Percentiles rank a stretch among this genome's conserved stretches.
Evolutionary conservation across 2,888 invertebrate species (phyloP).

Genomic region (Agapetus fuscipes): DNA sequence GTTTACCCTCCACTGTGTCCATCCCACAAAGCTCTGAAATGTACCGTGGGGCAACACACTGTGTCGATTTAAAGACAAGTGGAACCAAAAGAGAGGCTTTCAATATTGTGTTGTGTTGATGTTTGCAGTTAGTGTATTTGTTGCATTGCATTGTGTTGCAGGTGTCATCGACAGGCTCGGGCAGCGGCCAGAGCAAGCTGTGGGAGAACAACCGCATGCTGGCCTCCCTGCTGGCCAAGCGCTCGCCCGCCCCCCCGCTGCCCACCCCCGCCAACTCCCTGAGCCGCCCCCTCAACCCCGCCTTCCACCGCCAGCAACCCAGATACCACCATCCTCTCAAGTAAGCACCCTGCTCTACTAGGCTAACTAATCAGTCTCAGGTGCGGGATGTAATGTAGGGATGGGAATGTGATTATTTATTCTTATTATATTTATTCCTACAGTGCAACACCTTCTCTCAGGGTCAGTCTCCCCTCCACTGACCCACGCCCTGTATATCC

Average conservation of each 20-base stretch:
- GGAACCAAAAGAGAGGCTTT: too few species aligned
- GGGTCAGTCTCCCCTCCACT: too few species aligned
- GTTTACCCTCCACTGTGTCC: too few species aligned
- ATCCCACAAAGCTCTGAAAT: too few species aligned
- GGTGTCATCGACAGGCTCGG: slow-evolving; percentile 45
- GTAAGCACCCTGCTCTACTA: slow-evolving; percentile 18
- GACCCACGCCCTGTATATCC: too few species aligned
- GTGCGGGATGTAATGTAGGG: too few species aligned
- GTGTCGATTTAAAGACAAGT: too few species aligned
- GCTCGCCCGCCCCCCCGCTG: slow-evolving; percentile 56
- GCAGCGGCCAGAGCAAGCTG: slow-evolving; percentile 48
- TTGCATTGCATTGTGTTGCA: slow-evolving; percentile 31
- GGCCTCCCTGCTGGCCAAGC: slow-evolving; percentile 69
- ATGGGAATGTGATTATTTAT: too few species aligned
- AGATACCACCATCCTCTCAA: slow-evolving; percentile 3
- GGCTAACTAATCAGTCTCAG: slow-evolving; percentile 17
- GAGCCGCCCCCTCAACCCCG: slow-evolving; percentile 29
- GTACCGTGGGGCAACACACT: too few species aligned
- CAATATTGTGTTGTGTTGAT: too few species aligned
- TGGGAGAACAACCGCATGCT: slow-evolving; percentile 81
- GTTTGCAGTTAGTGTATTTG: too few species aligned
- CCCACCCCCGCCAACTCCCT: slow-evolving; percentile 33
- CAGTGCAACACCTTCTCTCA: background rate
- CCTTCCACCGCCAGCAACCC: slow-evolving; percentile 22
- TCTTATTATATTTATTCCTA: too few species aligned